Evolutionary conservation across 92 coral and sea anemone genomes (phyloP), one percentile per base, ranked within the genome.

Genomic region (Epizoanthus ramosus): DNA sequence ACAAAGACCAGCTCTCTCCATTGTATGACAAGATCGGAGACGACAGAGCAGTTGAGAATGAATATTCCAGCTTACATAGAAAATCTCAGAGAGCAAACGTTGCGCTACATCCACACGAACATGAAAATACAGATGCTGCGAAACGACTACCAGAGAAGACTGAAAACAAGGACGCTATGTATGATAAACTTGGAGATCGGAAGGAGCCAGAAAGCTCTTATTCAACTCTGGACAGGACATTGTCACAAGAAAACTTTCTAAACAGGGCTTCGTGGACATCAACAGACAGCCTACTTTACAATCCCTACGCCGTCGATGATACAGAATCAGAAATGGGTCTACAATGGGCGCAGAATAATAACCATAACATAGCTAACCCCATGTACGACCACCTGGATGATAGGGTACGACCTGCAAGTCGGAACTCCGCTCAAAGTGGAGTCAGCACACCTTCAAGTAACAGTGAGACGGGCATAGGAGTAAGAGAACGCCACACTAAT

Each of bases 231-330:
- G 82, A 77, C 25, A 77, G 82, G 43, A 77, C 82, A 5, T 17
- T 60, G 6, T 77, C 82, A 43, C 71, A 61, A 63, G 82, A 77
- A 39, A 77, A 77, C 71, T 19, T 77, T 14, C 82, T 77, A 23
- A 77, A 61, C 37, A 77, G 82, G 25, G 71, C 57, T 1, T 77
- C 82, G 6, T 77, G 82, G 82, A 5, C 82, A 10, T 77, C 82
- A 6, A 77, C 70, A 13, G 71, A 60, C 15, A 63, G 82, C 25
- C 41, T 77, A 1, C 28, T 77, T 57, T 77, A 77, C 71, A 77
- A 77, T 14, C 82, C 82, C 23, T 77, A 77, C 54, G 82, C 82
- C 41, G 71, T 77, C 13, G 71, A 77, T 61, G 68, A 61, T 65
- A 63, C 82, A 23, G 82, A 61, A 19, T 16, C 58, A 10, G 71